Base-by-base conservation (phyloP, 2,113 vertebrate genomes). In the Heteronetta atricapilla region DNA sequence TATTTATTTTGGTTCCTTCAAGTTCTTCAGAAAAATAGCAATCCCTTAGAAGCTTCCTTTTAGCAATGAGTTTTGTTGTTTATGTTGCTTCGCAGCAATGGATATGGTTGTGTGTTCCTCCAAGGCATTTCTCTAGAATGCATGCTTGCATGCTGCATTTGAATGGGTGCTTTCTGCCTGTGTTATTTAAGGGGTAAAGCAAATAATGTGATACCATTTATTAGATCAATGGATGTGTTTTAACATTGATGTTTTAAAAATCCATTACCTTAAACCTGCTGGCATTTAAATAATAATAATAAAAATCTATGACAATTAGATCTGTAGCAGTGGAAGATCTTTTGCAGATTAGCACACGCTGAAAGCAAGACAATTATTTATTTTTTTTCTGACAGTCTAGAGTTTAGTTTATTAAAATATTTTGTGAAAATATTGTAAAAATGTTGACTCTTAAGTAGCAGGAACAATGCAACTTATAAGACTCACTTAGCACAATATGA, bases 211-310 rank as follows among this genome's bases (percentile, higher is more conserved):
- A 76, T 80, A 48, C 42, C 55, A 74, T 80, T 95, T 89, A 53
- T 80, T 93, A 52, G 72, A 93, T 94, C 82, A 67, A 88, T 96
- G 60, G 56, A 48, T 84, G 34, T 63, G 42, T 92, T 95, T 91
- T 91, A 89, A 77, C 79, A 88, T 55, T 60, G 84, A 58, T 44
- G 48, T 94, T 93, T 90, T 2, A 56, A 77, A 94, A 94, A 88
- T 84, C 69, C 77, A 89, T 87, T 90, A 86, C 14, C 52, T 82
- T 80, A 76, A 90, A 82, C 11, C 8, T 53, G 26, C n/a, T 68
- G 40, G 52, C 40, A 60, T 80, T 53, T 56, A 84, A 82, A 67
- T 75, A 55, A 76, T 50, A 50, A 25, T 50, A 53, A 1, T 8
- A 48, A 34, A 8, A 42, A 29, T 73, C 56, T 59, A 89, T 86